phyloP scores from a whole-genome alignment of 2,797 vertebrate genomes.

The Intellagama lesueurii region DNA sequence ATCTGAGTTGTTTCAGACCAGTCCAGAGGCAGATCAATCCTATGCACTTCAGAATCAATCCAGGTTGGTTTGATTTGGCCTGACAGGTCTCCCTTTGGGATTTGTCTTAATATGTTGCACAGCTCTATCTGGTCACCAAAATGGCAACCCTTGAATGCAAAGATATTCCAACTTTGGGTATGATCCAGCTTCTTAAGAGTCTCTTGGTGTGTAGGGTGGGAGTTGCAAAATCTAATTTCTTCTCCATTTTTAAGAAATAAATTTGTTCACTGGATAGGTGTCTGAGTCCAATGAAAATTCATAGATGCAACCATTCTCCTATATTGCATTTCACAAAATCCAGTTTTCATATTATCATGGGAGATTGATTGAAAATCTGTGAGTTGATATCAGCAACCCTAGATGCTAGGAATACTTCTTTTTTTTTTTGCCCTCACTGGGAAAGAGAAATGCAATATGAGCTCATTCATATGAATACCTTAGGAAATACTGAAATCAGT shows the following conservation, averaged over 20 bases:
- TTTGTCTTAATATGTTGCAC: too few relatives aligned
- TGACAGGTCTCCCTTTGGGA: too few relatives aligned
- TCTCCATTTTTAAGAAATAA: neutral
- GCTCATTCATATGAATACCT: neutral
- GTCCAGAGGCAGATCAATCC: too few relatives aligned
- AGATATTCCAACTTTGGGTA: too few relatives aligned
- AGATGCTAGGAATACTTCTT: neutral
- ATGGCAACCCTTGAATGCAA: too few relatives aligned
- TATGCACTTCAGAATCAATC: too few relatives aligned
- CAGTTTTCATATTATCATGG: neutral
- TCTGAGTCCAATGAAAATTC: neutral
- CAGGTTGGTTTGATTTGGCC: too few relatives aligned
- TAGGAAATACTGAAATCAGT: neutral
- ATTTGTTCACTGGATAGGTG: neutral
- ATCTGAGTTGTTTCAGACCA: too few relatives aligned
- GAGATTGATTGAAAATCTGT: neutral
- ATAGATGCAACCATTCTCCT: neutral
- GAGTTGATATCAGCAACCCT: neutral
- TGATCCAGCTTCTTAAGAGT: too few relatives aligned
- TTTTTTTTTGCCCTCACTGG: neutral
- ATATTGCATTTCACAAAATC: neutral
- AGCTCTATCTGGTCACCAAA: too few relatives aligned
- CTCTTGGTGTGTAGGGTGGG: neutral
- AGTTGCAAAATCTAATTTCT: too few relatives aligned
- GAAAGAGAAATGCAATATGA: neutral